Conservation (phyloP, 2,888 invertebrate species). For the Zaprionus lineosus region DNA sequence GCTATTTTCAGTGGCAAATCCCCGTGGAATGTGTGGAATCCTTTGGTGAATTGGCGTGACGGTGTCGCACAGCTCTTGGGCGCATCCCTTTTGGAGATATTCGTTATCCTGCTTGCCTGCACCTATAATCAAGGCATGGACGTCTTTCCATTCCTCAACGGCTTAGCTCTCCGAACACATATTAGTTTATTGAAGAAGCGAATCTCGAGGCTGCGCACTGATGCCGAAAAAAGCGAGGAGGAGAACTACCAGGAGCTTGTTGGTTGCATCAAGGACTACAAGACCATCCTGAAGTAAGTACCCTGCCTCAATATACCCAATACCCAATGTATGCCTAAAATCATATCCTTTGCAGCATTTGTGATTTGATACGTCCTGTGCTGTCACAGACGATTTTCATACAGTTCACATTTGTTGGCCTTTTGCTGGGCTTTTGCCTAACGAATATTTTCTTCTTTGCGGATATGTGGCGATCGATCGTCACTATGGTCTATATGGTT, state of each 20-base stretch:
- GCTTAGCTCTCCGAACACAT: background rate
- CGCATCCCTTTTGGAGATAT: background rate
- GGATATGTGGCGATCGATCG: background rate
- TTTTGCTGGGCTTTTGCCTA: background rate
- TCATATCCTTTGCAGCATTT: background rate
- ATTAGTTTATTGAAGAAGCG: background rate
- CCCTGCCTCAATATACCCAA: background rate
- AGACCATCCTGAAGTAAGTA: background rate
- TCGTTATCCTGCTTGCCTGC: background rate
- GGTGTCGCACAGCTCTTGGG: background rate
- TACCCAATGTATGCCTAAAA: too few relatives aligned
- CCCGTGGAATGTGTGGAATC: background rate
- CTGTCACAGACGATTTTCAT: constrained; percentile 1
- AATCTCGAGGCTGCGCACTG: background rate
- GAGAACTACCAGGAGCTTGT: constrained; percentile 1
- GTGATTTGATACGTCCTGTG: background rate
- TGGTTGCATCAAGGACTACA: constrained; percentile 5
- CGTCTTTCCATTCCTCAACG: background rate
- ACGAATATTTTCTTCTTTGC: constrained; percentile 8
- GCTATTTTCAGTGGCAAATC: background rate
- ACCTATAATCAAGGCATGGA: background rate
- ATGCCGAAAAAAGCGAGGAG: background rate
- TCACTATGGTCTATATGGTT: background rate
- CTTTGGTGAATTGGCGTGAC: constrained; percentile 3
- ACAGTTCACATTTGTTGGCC: background rate